Evolutionary conservation across 2,888 invertebrate genomes (phyloP).

Genomic region (Litoditis marina): DNA sequence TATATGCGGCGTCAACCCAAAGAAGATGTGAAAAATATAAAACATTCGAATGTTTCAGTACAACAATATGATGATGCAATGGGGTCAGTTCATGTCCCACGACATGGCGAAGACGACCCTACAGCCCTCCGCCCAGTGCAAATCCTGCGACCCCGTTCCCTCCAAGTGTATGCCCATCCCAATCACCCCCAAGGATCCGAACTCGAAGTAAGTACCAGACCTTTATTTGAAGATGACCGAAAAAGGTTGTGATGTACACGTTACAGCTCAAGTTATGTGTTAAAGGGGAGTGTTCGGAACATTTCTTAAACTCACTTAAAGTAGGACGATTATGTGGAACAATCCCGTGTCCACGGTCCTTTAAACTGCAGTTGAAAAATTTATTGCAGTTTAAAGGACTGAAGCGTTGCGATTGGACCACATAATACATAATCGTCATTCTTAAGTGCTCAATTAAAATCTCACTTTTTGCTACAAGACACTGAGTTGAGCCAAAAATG

Average conservation of each 20-base stretch:
- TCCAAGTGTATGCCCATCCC: conserved; percentile 58
- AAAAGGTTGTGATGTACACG: not conserved
- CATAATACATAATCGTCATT: not conserved
- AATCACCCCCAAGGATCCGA: conserved; percentile 57
- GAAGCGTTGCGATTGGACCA: too few relatives aligned
- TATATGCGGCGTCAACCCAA: too few relatives aligned
- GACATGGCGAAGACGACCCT: conserved; percentile 60
- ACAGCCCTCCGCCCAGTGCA: conserved; percentile 54
- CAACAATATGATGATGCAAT: conserved; percentile 62
- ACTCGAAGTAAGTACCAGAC: conserved; percentile 42
- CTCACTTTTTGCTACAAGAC: too few relatives aligned
- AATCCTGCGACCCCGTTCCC: conserved; percentile 48
- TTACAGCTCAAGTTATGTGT: not conserved
- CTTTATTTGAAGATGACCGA: not conserved
- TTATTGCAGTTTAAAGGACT: too few relatives aligned
- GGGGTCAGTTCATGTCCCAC: conserved; percentile 61
- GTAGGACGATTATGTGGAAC: too few relatives aligned
- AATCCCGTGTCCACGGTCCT: too few relatives aligned
- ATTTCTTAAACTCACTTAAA: too few relatives aligned
- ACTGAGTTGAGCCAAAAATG: too few relatives aligned
- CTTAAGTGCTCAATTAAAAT: too few relatives aligned
- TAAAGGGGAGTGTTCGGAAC: too few relatives aligned
- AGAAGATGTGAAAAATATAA: too few relatives aligned
- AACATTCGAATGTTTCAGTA: conserved; percentile 30
- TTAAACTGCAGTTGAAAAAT: too few relatives aligned